These are phyloP conservation scores for Trachemys scripta DNA, from an alignment of 2,113 vertebrate species.

Conservation along the genomic window DNA sequence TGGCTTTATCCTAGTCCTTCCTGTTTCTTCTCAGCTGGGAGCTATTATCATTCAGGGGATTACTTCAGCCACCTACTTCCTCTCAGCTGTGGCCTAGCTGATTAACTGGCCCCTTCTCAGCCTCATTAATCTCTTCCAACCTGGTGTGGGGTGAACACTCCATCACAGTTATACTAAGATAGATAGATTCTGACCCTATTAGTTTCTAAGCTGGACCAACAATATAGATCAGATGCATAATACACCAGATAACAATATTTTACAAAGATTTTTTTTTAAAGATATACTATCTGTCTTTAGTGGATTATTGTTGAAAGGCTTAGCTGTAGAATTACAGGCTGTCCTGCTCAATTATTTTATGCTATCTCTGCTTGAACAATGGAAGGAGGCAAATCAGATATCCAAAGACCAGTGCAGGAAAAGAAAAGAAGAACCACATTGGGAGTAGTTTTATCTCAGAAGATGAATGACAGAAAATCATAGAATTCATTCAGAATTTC, in stretches of 20 bases:
- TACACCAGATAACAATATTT: neutral
- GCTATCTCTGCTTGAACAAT: neutral
- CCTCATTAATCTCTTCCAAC: neutral
- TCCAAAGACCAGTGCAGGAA: neutral
- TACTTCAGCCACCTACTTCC: neutral
- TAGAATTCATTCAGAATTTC: neutral
- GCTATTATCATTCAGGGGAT: neutral
- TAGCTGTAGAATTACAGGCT: neutral
- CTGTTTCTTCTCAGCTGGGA: neutral
- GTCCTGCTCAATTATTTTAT: constrained; percentile 9
- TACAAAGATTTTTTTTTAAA: neutral
- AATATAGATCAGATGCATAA: constrained; percentile 6
- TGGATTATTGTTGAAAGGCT: neutral
- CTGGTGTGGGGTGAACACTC: neutral
- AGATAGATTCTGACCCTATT: neutral
- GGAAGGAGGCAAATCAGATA: constrained; percentile 15
- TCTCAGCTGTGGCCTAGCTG: neutral
- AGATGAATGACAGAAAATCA: neutral
- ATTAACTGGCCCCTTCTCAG: neutral
- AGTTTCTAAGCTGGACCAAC: neutral
- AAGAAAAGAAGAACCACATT: neutral
- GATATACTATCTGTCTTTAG: neutral
- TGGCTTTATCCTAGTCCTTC: neutral
- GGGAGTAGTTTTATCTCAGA: neutral
- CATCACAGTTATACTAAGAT: neutral